Evolutionary conservation across 2,888 invertebrate genomes (phyloP).

Genomic region (Mythimna impura): DNA sequence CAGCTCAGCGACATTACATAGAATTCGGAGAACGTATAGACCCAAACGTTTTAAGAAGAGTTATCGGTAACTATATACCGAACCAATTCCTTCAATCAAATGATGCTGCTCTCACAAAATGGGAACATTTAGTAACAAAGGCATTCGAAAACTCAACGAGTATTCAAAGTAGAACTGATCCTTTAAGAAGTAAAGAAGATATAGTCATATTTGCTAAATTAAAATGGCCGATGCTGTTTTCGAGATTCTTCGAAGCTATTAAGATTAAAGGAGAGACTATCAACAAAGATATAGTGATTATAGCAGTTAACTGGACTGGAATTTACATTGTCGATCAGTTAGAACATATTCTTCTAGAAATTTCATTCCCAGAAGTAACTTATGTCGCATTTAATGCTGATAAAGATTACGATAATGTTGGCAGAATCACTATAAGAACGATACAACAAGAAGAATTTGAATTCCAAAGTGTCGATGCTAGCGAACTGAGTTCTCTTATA

Average conservation of each 20-base stretch:
- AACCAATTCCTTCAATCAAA: conserved; percentile 92
- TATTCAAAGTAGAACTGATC: conserved; percentile 92
- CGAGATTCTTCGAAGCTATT: conserved; percentile 97
- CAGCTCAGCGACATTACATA: conserved; percentile 97
- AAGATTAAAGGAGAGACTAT: conserved; percentile 93
- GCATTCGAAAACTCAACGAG: conserved; percentile 94
- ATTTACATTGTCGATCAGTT: conserved; percentile 97
- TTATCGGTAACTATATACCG: conserved; percentile 95
- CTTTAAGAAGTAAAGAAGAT: conserved; percentile 95
- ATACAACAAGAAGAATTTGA: conserved; percentile 97
- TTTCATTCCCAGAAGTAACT: conserved; percentile 96
- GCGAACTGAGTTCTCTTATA: conserved; percentile 95
- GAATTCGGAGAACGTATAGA: conserved; percentile 93
- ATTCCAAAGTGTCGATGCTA: conserved; percentile 97
- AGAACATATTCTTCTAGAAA: conserved; percentile 96
- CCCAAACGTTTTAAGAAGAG: conserved; percentile 92
- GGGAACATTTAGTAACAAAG: conserved; percentile 93
- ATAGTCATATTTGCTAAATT: conserved; percentile 97
- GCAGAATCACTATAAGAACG: conserved; percentile 94
- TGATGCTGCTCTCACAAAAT: conserved; percentile 92
- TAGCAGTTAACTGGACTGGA: conserved; percentile 98
- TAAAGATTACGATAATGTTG: conserved; percentile 87
- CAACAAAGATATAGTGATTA: conserved; percentile 94
- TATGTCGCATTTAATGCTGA: conserved; percentile 92
- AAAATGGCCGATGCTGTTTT: conserved; percentile 98